phyloP scores from a whole-genome alignment of 2,888 invertebrate genomes.

The Drosophila rubida region DNA sequence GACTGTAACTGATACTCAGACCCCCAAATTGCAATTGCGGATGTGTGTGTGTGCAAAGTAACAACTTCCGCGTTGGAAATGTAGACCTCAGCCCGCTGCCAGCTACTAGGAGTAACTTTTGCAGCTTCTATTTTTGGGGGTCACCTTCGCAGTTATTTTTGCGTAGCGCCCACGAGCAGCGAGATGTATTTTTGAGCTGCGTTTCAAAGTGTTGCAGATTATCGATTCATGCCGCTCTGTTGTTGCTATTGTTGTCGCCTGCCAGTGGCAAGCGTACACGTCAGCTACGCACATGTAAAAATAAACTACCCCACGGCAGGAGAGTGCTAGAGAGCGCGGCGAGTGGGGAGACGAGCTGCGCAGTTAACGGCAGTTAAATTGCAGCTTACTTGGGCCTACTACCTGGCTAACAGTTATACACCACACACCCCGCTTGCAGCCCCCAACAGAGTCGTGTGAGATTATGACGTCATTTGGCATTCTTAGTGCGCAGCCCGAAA shows the following conservation, averaged over 20 bases:
- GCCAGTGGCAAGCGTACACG: slow-evolving; percentile 57
- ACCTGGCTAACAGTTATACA: slow-evolving; percentile 36
- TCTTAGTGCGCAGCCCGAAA: slow-evolving; percentile 36
- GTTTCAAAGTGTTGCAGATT: slow-evolving; percentile 44
- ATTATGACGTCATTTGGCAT: slow-evolving; percentile 64
- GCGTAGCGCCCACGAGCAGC: not conserved
- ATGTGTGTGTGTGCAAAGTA: slow-evolving; percentile 27
- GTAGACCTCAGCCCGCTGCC: not conserved
- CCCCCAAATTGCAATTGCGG: slow-evolving; percentile 55
- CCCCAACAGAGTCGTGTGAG: slow-evolving; percentile 23
- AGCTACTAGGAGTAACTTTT: not conserved
- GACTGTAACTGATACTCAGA: slow-evolving; percentile 5
- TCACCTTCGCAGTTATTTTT: slow-evolving; percentile 70
- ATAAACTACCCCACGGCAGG: slow-evolving; percentile 43
- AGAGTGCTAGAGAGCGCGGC: not conserved
- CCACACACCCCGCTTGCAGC: slow-evolving; percentile 9
- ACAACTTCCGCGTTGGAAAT: slow-evolving; percentile 66
- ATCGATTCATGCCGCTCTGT: slow-evolving; percentile 51
- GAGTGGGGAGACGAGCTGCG: slow-evolving; percentile 40
- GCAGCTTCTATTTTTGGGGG: slow-evolving; percentile 48
- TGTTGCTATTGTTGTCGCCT: slow-evolving; percentile 9
- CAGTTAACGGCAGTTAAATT: slow-evolving; percentile 35
- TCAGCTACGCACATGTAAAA: slow-evolving; percentile 38
- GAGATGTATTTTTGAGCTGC: slow-evolving; percentile 10
- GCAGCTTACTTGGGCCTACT: slow-evolving; percentile 30